Conservation (phyloP, 23 tunicate species). For the Styela clava region DNA sequence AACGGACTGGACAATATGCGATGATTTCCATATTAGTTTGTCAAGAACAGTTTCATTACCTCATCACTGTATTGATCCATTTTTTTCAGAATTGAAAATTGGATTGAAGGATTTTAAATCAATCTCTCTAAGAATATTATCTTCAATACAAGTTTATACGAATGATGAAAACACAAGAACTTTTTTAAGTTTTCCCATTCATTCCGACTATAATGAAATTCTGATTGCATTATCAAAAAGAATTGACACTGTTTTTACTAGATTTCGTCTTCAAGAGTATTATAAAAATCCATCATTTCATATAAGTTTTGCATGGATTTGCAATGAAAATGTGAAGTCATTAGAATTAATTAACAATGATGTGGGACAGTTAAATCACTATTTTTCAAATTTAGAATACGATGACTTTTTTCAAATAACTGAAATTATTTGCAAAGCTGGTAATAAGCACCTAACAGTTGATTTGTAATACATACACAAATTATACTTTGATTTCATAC, state of each 20-base stretch:
- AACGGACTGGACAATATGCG: conserved; percentile 1
- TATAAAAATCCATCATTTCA: conserved; percentile 17
- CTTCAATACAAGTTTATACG: not conserved
- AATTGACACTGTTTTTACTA: not conserved
- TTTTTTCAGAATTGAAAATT: not conserved
- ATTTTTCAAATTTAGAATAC: not conserved
- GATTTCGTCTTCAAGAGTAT: not conserved
- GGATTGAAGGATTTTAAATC: not conserved
- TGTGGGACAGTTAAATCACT: not conserved
- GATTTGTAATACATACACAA: no score
- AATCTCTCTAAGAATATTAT: not conserved
- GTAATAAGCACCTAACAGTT: no score
- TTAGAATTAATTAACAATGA: not conserved
- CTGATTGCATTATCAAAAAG: not conserved
- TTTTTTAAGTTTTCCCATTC: not conserved
- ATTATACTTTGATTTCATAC: no score
- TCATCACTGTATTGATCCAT: conserved; percentile 12
- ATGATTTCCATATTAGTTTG: conserved; percentile 18
- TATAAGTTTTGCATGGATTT: conserved; percentile 6
- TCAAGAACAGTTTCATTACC: conserved; percentile 15
- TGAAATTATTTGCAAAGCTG: not conserved
- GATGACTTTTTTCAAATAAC: not conserved
- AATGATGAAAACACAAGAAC: conserved; percentile 26
- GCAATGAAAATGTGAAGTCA: not conserved
- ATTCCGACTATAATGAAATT: not conserved